Evolutionary conservation across 2,113 vertebrate species (phyloP), one percentile per base, ranked within the genome.

Genomic region (Grammomys surdaster): DNA sequence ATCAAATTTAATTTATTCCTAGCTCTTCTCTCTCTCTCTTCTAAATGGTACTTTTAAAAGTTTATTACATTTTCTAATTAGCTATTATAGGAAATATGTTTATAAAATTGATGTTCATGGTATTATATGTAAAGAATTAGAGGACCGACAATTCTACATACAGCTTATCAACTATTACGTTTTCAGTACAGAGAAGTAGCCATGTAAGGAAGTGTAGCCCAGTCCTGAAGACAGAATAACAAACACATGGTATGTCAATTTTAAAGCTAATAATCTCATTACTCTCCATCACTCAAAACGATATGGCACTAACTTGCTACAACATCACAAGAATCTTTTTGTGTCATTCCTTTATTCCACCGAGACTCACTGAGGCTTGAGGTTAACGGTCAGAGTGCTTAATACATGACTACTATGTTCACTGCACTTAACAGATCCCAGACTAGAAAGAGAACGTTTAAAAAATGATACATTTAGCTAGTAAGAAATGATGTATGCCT

Each of bases 21-120:
- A 85, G 26, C 3, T 78, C 28, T 90, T 92, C 19, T 36, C 77
- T 63, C 26, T 93, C 33, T 88, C 26, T 93, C 33, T 90, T 63
- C 58, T 12, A 88, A 75, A 2, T 51, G 1, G 13, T 65, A 88
- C 13, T 72, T 94, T 96, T 84, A 48, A 95, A 87, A 54, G 78
- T 90, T 54, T n/a, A 19, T 16, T 84, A 72, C 13, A 88, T 91
- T 95, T 96, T 94, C 43, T 80, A 90, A 90, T 67, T 67, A 92
- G 82, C 56, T 92, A 58, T 86, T 93, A 96, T 22, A 26, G 93
- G 40, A 93, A 94, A 88, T 78, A 87, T 43, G 13, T 11, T 73
- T 86, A 88, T 73, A 12, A 96, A 72, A 86, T 92, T 88, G 1
- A 87, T 56, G 11, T 65, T 48, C 9, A 73, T 26, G 36, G 9